Evolutionary conservation across 2,888 invertebrate species (phyloP), one percentile per base, ranked within the genome.

Genomic region (Hirtodrosophila cameraria): DNA sequence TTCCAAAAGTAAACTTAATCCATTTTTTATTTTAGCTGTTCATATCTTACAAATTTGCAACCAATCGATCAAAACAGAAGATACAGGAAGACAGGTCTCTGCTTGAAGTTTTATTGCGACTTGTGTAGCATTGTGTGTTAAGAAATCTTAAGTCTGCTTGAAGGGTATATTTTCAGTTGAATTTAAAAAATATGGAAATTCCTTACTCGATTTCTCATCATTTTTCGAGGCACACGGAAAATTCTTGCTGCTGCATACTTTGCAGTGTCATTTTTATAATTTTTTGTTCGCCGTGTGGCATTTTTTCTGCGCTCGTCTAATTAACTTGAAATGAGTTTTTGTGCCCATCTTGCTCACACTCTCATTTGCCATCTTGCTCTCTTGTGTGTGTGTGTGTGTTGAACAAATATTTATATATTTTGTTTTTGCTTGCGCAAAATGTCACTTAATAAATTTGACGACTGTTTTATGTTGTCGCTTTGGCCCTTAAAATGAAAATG

Each of bases 391-490:
- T 52, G 43, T 67, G 45, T 57, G 13, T 74, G 81, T 78, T 66
- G 75, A 43, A 60, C 55, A 78, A 78, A 78, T 78, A 75, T 70
- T 78, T 55, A 81, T 38, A 3, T 52, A 33, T 62, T 59, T 59
- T 30, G 18, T 41, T 63, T 50, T 36, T 43, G 54, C 23, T 39
- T 57, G 49, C 28, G 35, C 57, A 60, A 83, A 86, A 80, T 80
- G 84, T 86, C 79, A 80, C 79, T 80, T 80, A 83, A 80, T 80
- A 80, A 80, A 80, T 80, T 80, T 80, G 86, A 80, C 79, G 79
- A 80, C 86, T 80, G 86, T 80, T 86, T 80, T 80, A 80, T 80
- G 79, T 83, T 80, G 79, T 80, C 79, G 86, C 84, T 85, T 75
- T 79, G 72, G 52, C 53, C 55, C 60, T 74, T 59, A 60, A 75